Conservation (phyloP, 2,888 invertebrate species). For the Heliconius ismenius region DNA sequence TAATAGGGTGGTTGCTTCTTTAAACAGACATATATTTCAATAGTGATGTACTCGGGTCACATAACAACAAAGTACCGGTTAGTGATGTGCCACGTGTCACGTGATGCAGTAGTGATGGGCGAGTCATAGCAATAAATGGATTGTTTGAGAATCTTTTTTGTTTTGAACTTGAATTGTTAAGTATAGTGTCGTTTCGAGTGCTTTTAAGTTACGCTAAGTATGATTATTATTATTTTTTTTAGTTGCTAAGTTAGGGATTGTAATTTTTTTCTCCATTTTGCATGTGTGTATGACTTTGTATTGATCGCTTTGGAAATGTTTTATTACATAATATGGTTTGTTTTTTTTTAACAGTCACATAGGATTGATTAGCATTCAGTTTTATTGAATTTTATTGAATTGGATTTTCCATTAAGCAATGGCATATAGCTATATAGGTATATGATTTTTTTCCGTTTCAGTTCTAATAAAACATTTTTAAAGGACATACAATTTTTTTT, state of each 20-base stretch:
- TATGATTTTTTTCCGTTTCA: not conserved
- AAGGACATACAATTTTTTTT: conserved; percentile 42
- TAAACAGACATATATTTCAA: not conserved
- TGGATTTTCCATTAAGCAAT: not conserved
- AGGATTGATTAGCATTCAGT: not conserved
- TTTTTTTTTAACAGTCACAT: not conserved
- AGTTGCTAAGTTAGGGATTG: conserved; percentile 29
- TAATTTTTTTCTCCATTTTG: conserved; percentile 28
- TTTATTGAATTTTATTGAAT: not conserved
- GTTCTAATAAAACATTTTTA: conserved; percentile 35
- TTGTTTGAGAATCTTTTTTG: conserved; percentile 38
- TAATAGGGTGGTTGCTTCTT: not conserved
- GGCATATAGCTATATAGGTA: not conserved
- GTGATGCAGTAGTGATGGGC: conserved; percentile 29
- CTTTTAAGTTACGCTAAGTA: conserved; percentile 43
- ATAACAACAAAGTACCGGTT: not conserved
- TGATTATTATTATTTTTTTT: conserved; percentile 33
- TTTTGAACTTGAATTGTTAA: conserved; percentile 59
- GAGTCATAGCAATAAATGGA: conserved; percentile 47
- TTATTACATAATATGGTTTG: not conserved
- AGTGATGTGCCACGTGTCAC: conserved; percentile 6
- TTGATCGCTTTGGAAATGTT: conserved; percentile 35
- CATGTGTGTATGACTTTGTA: conserved; percentile 41
- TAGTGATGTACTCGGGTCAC: conserved; percentile 10
- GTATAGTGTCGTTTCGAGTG: conserved; percentile 64